These are phyloP conservation scores for Caenorhabditis afra DNA, from an alignment of 2,888 invertebrate species.

Conservation along the genomic window DNA sequence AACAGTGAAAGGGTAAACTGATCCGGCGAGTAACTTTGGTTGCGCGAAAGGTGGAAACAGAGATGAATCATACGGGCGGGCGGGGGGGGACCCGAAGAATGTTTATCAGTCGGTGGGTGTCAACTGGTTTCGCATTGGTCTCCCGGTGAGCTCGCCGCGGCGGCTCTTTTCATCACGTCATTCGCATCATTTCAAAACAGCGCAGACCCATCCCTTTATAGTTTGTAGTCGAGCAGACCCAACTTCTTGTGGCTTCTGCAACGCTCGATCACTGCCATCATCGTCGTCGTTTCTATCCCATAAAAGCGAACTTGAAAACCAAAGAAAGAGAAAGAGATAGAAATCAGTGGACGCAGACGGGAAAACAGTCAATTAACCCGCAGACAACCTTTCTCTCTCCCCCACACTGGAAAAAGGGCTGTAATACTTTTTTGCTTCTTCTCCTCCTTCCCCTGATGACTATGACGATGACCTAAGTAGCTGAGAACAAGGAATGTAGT, in stretches of 20 bases:
- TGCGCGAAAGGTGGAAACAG: neutral
- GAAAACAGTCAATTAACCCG: conserved; percentile 33
- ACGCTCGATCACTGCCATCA: neutral
- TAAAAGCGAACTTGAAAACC: conserved; percentile 10
- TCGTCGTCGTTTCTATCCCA: conserved; percentile 7
- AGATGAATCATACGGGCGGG: conserved; percentile 6
- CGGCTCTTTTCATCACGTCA: no score
- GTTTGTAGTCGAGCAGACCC: neutral
- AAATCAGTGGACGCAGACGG: conserved; percentile 1
- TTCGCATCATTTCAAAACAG: no score
- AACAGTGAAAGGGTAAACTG: conserved; percentile 22
- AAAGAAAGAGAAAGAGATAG: neutral
- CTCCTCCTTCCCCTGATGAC: conserved; percentile 10
- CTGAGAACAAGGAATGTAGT: conserved; percentile 18
- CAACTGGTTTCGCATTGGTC: conserved; percentile 9
- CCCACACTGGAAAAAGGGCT: neutral
- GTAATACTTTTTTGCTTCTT: conserved; percentile 25
- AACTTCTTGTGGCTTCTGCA: neutral
- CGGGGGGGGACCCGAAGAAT: neutral
- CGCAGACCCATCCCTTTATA: no score
- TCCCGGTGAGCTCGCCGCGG: neutral
- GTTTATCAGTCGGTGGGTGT: conserved; percentile 22
- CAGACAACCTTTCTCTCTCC: neutral
- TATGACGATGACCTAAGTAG: conserved; percentile 6
- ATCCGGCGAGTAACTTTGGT: conserved; percentile 10